A percentile compares a stretch with the other conserved stretches of the same genome.
phyloP scores from a whole-genome alignment of 1,140 invertebrate species.

The Scaptomyza graminum region DNA sequence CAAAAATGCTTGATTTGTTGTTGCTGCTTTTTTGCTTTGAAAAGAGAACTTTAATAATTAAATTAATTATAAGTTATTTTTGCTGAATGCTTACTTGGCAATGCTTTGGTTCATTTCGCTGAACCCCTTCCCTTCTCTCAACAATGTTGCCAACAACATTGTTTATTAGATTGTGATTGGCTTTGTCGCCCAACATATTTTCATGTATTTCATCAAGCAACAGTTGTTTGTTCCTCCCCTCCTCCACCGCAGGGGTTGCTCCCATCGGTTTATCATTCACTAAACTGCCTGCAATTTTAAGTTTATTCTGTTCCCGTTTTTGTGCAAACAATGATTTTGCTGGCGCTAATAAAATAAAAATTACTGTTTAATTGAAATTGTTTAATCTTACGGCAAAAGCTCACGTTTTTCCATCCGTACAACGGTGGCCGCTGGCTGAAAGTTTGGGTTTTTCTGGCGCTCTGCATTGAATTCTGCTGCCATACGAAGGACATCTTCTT shows the following conservation, averaged over 20 bases:
- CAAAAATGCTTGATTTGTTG: constrained; percentile 56
- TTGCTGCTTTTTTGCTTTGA: constrained; percentile 23
- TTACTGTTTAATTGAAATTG: neutral
- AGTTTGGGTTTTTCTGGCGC: constrained; percentile 84
- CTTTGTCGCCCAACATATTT: constrained; percentile 73
- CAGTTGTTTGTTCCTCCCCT: constrained; percentile 22
- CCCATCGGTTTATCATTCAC: neutral
- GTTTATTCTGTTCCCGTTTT: constrained; percentile 65
- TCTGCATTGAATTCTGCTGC: constrained; percentile 88
- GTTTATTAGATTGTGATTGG: constrained; percentile 57
- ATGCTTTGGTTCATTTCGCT: neutral
- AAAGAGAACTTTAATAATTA: neutral
- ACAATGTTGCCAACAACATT: constrained; percentile 86
- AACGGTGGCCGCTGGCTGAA: constrained; percentile 86
- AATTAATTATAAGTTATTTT: neutral
- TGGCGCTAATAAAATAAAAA: constrained; percentile 32
- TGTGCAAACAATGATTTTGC: constrained; percentile 77
- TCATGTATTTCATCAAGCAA: constrained; percentile 73
- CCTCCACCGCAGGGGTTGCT: neutral
- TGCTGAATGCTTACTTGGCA: constrained; percentile 14
- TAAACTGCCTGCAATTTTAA: neutral
- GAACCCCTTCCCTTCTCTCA: constrained; percentile 80
- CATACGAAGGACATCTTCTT: constrained; percentile 88
- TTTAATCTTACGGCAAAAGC: neutral
- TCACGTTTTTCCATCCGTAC: constrained; percentile 84